Conservation (phyloP, 30 jellyfish, hydroid and myxozoan species). For the Sanderia malayensis region DNA sequence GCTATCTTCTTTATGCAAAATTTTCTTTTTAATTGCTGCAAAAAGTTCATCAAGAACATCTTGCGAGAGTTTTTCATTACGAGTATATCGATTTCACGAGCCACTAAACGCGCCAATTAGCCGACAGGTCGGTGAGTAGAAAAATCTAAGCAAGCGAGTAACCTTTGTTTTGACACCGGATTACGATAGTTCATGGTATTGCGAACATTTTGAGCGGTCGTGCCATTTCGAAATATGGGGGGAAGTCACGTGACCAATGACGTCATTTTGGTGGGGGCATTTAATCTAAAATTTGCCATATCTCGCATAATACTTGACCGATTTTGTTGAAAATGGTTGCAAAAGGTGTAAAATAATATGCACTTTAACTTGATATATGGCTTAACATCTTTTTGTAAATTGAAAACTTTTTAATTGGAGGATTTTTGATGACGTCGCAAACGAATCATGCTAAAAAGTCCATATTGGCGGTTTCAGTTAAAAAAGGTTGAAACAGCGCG, state of each 20-base stretch:
- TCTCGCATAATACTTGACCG: background rate
- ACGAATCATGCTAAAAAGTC: no score
- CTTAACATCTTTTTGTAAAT: background rate
- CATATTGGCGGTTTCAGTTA: background rate
- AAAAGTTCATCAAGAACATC: no score
- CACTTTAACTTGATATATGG: background rate
- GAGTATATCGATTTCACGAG: no score
- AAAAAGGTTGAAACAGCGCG: background rate
- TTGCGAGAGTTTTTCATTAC: no score
- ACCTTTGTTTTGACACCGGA: background rate
- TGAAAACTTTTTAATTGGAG: no score
- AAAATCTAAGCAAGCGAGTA: background rate
- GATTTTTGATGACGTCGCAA: no score
- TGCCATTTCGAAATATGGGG: constrained; percentile 23
- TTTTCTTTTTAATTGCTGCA: no score
- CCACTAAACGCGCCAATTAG: no score
- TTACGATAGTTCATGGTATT: background rate
- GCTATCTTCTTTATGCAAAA: no score
- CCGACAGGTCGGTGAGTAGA: background rate
- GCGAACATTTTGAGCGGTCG: constrained; percentile 10
- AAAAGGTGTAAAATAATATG: background rate
- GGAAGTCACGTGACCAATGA: constrained; percentile 5
- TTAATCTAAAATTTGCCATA: background rate
- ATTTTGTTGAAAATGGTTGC: background rate
- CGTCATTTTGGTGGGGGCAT: constrained; percentile 6